These are phyloP conservation scores for Lasioglossum leucozonium DNA, from an alignment of 2,888 invertebrate species.

Conservation along the genomic window DNA sequence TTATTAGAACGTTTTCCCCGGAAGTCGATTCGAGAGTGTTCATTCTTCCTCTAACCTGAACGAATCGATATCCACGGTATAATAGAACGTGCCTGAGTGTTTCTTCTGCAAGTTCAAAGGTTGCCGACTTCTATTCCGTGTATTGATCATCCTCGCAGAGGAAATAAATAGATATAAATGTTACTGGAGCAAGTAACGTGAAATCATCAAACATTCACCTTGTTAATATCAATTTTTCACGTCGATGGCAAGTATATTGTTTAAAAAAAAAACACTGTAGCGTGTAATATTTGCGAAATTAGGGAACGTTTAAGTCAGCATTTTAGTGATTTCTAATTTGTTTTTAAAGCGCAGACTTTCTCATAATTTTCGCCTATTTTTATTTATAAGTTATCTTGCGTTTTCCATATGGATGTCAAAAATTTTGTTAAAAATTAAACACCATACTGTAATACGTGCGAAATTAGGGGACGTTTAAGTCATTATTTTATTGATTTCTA, in stretches of 20 bases:
- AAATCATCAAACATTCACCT: not conserved
- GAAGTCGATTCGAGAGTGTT: conserved; percentile 24
- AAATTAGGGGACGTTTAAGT: not conserved
- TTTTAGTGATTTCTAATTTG: too few relatives aligned
- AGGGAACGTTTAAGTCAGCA: too few relatives aligned
- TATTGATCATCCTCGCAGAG: conserved; percentile 22
- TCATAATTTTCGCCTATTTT: too few relatives aligned
- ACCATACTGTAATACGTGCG: too few relatives aligned
- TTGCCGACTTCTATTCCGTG: conserved; percentile 35
- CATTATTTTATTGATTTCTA: not conserved
- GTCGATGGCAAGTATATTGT: not conserved
- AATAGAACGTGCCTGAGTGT: conserved; percentile 12
- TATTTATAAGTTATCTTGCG: too few relatives aligned
- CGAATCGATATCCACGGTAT: conserved; percentile 38
- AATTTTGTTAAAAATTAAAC: too few relatives aligned
- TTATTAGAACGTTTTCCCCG: conserved; percentile 34
- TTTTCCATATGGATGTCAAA: too few relatives aligned
- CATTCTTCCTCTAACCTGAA: conserved; percentile 17
- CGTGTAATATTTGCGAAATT: too few relatives aligned
- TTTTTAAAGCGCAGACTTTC: too few relatives aligned
- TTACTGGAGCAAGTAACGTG: not conserved
- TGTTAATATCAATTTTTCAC: not conserved
- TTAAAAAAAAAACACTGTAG: too few relatives aligned
- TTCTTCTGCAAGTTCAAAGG: conserved; percentile 32
- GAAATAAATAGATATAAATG: not conserved